These are phyloP conservation scores for Erebia epiphron DNA, from an alignment of 2,888 invertebrate genomes.

Conservation along the genomic window DNA sequence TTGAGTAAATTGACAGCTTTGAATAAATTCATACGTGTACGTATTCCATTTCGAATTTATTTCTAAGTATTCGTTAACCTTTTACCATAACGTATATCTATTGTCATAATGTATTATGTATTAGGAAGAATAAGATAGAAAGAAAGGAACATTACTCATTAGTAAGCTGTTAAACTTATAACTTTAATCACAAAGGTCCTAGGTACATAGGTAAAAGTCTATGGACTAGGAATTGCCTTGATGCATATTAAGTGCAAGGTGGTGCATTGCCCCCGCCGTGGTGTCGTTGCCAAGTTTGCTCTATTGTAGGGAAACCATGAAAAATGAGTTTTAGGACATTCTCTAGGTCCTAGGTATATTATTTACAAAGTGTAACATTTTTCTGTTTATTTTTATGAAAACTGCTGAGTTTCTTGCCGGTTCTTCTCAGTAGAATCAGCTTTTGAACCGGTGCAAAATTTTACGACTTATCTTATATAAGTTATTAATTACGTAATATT, in stretches of 20 bases:
- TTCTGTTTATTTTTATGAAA: no score
- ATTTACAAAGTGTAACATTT: no score
- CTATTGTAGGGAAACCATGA: constrained; percentile 17
- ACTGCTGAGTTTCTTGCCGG: no score
- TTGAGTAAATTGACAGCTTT: no score
- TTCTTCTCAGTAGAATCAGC: no score
- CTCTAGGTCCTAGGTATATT: neutral
- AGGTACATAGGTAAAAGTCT: constrained; percentile 29
- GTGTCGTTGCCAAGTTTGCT: constrained; percentile 55
- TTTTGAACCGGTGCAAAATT: no score
- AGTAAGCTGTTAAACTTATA: neutral
- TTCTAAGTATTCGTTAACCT: no score
- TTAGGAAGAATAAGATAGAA: neutral
- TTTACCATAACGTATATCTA: no score
- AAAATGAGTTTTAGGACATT: neutral
- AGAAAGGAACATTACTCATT: neutral
- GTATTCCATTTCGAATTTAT: no score
- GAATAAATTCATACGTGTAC: no score
- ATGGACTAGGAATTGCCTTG: constrained; percentile 55
- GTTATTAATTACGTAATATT: no score
- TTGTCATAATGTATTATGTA: neutral
- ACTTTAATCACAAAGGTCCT: constrained; percentile 10
- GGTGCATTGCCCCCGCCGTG: constrained; percentile 68
- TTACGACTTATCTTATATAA: no score
- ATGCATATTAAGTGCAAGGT: constrained; percentile 76